phyloP scores from a whole-genome alignment of 1,140 invertebrate species.

The Maconellicoccus hirsutus region DNA sequence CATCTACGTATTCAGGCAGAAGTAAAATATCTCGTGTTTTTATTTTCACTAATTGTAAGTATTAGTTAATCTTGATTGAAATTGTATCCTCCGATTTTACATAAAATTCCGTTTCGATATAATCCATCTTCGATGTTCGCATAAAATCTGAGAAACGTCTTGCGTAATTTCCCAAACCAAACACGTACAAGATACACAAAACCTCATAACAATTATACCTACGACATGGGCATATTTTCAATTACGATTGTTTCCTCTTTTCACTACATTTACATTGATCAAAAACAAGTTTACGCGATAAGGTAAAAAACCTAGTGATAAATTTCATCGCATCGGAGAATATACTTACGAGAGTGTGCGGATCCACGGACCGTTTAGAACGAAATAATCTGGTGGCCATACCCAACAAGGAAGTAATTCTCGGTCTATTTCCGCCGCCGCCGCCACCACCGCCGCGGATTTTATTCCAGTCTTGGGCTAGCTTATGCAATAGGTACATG shows the following conservation, averaged over 20 bases:
- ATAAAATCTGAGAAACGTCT: too few species aligned
- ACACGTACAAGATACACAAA: neutral
- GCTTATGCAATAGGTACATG: slow-evolving; percentile 39
- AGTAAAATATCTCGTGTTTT: too few species aligned
- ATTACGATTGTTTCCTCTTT: slow-evolving; percentile 7
- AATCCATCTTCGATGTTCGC: too few species aligned
- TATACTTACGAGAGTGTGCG: slow-evolving; percentile 1
- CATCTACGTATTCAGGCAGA: too few species aligned
- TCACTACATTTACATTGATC: neutral
- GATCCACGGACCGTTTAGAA: slow-evolving; percentile 12
- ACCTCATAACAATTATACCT: neutral
- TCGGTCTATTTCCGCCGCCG: slow-evolving; percentile 24
- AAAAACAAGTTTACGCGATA: neutral
- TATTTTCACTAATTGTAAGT: too few species aligned
- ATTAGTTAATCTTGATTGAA: too few species aligned
- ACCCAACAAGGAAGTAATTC: slow-evolving; percentile 6
- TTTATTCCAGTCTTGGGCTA: slow-evolving; percentile 39
- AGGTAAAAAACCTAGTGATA: neutral
- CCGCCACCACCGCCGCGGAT: slow-evolving; percentile 30
- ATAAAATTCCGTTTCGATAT: too few species aligned
- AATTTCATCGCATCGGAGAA: neutral
- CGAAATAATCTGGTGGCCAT: slow-evolving; percentile 11
- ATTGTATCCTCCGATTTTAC: too few species aligned
- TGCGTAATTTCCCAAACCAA: neutral
- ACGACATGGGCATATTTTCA: neutral